Evolutionary conservation across 2,113 vertebrate genomes (phyloP).

Genomic region (Mustela lutreola): DNA sequence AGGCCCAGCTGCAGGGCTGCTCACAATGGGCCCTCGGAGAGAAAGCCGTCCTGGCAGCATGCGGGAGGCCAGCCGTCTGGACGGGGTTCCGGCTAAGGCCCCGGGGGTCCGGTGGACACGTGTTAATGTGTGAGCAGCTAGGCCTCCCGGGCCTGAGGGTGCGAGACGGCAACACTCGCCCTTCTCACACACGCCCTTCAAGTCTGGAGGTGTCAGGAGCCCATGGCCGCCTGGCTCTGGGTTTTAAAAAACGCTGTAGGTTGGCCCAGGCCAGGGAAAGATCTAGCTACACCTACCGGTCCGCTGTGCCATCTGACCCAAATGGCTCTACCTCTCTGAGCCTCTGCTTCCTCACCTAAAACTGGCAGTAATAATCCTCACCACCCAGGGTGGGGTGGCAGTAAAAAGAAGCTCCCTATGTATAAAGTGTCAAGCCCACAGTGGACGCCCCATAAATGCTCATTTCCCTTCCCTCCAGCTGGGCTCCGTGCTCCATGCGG

Average conservation of each 20-base stretch:
- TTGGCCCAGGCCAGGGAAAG: neutral
- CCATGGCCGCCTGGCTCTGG: neutral
- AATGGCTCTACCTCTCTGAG: neutral
- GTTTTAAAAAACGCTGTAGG: neutral
- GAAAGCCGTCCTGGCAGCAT: conserved; percentile 41
- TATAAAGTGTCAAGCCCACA: neutral
- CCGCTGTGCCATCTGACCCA: neutral
- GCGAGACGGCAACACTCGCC: neutral
- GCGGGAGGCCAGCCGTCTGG: neutral
- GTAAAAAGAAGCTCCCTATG: neutral
- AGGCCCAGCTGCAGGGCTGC: conserved; percentile 87
- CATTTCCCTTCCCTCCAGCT: neutral
- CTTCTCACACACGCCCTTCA: neutral
- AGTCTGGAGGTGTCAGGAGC: neutral
- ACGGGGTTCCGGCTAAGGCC: neutral
- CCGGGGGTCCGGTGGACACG: neutral
- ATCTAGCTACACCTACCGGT: rapidly evolving
- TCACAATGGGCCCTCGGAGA: conserved; percentile 59
- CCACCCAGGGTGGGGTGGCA: neutral
- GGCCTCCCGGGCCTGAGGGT: neutral
- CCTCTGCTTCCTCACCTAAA: neutral
- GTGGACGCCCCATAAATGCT: neutral
- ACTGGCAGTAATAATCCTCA: neutral
- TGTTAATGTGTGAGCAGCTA: conserved; percentile 9
- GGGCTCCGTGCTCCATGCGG: rapidly evolving